A percentile compares a stretch with the other conserved stretches of the same genome.
Evolutionary conservation across 2,797 vertebrate species (phyloP).

Genomic region (Aulostomus chinensis): DNA sequence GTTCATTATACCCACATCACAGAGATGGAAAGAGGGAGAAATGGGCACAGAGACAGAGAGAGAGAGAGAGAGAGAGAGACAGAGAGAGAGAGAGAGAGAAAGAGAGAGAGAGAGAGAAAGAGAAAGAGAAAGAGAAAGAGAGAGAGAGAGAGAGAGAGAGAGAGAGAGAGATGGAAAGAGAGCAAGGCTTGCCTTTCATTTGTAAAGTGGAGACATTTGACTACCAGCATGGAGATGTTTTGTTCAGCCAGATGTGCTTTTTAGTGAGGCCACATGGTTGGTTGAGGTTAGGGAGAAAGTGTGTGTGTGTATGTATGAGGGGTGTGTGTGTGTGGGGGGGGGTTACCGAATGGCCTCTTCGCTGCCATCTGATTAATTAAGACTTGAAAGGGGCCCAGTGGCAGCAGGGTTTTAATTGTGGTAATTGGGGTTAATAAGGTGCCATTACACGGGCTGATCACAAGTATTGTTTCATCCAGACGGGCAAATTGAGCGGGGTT

Average conservation of each 20-base stretch:
- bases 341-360: slow-evolving; percentile 69
- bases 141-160: too few relatives aligned
- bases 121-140: too few relatives aligned
- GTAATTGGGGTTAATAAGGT: slow-evolving; percentile 88
- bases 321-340: slow-evolving; percentile 51
- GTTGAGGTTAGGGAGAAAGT: slow-evolving; percentile 77
- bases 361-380: slow-evolving; percentile 86
- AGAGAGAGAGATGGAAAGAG: too few relatives aligned
- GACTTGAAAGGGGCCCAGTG: slow-evolving; percentile 84
- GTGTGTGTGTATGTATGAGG: too few relatives aligned
- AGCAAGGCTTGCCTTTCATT: slow-evolving; percentile 81
- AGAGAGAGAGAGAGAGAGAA: slow-evolving; percentile 40
- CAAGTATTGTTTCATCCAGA: slow-evolving; percentile 85
- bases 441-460: slow-evolving; percentile 85
- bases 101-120: slow-evolving; percentile 33
- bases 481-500: slow-evolving; percentile 82
- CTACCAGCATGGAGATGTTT: slow-evolving; percentile 79
- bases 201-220: slow-evolving; percentile 80
- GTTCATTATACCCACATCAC: slow-evolving; percentile 85
- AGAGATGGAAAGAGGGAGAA: slow-evolving; percentile 58
- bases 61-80: slow-evolving; percentile 22
- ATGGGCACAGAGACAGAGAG: slow-evolving; percentile 13
- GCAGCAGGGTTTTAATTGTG: slow-evolving; percentile 85
- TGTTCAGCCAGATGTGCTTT: slow-evolving; percentile 83
- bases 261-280: slow-evolving; percentile 80